Percentiles rank a stretch among this genome's conserved stretches.
These are phyloP conservation scores for Catharus bicknelli DNA, from an alignment of 2,113 vertebrate genomes.

Conservation along the genomic window DNA sequence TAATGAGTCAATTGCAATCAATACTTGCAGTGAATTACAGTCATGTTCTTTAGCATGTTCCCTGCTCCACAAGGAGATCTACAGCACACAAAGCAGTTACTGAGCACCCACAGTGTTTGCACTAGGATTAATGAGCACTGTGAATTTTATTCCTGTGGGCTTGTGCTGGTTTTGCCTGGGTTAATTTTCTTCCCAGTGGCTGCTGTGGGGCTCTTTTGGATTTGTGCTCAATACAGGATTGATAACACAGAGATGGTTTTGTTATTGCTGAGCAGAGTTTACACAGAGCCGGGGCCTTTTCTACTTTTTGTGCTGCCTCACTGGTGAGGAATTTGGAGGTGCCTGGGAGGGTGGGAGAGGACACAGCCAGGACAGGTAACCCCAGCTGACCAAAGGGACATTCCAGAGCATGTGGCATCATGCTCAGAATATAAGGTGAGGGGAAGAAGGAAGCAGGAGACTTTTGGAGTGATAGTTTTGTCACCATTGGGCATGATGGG, in stretches of 20 bases:
- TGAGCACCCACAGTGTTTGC: not conserved
- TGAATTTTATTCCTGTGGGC: not conserved
- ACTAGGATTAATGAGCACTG: not conserved
- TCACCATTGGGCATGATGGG: rapidly evolving
- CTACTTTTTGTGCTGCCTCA: rapidly evolving
- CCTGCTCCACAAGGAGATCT: not conserved
- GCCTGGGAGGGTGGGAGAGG: not conserved
- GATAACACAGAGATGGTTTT: not conserved
- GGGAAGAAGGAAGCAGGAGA: not conserved
- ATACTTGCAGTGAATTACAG: not conserved
- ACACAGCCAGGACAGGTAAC: not conserved
- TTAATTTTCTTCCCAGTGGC: not conserved
- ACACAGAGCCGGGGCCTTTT: no score
- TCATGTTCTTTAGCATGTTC: not conserved
- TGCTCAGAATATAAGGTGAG: rapidly evolving
- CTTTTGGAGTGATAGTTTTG: not conserved
- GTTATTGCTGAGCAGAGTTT: not conserved
- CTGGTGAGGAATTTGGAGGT: rapidly evolving
- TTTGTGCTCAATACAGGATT: not conserved
- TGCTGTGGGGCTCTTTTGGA: rapidly evolving
- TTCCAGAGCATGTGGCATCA: rapidly evolving
- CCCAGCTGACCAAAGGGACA: not conserved
- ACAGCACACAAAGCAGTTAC: not conserved
- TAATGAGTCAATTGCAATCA: slow-evolving; percentile 39
- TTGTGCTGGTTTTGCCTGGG: not conserved